Evolutionary conservation across 2,888 invertebrate genomes (phyloP), one percentile per base, ranked within the genome.

Genomic region (Leptogaster cylindrica): DNA sequence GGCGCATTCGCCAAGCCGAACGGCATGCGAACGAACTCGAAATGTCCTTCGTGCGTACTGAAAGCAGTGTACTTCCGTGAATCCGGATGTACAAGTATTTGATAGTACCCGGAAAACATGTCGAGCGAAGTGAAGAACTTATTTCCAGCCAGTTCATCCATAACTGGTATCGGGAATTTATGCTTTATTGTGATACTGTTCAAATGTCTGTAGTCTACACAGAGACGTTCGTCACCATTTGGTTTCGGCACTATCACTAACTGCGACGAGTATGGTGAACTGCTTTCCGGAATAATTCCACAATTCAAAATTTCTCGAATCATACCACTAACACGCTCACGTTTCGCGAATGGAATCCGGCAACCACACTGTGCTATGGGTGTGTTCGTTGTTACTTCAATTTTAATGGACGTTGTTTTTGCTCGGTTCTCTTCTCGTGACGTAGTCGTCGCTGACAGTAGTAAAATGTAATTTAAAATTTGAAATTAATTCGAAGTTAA

Each of bases 11-110:
- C n/a, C 8, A 70, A 36, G 1, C 69, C 69, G 48, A 70, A 65
- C 7, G 67, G 67, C 67, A 70, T 61, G 12, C 66, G 8, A 27
- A 58, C 64, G 28, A 69, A 69, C 12, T 66, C 69, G 67, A 69
- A 75, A 68, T 75, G 72, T 70, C 25, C 70, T 41, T 66, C 68
- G 10, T 27, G 46, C 1, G 73, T 76, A 1, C 71, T 71, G 18
- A 76, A 73, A 0, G 73, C 74, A 0, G 75, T 76, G 27, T 74
- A 73, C 1, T 36, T 61, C 2, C 71, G 69, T 44, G 73, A 73
- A 6, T 48, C 44, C 25, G 33, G 31, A 12, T 44, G 36, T 2
- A 69, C 33, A 3, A 63, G 52, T 39, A 65, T 65, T 33, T 68
- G 68, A 12, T 68, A 68, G 10, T 67, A 68, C 8, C 68, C 68